A percentile compares a stretch with the other conserved stretches of the same genome.
phyloP scores from a whole-genome alignment of 2,797 vertebrate species.

The Falco peregrinus region DNA sequence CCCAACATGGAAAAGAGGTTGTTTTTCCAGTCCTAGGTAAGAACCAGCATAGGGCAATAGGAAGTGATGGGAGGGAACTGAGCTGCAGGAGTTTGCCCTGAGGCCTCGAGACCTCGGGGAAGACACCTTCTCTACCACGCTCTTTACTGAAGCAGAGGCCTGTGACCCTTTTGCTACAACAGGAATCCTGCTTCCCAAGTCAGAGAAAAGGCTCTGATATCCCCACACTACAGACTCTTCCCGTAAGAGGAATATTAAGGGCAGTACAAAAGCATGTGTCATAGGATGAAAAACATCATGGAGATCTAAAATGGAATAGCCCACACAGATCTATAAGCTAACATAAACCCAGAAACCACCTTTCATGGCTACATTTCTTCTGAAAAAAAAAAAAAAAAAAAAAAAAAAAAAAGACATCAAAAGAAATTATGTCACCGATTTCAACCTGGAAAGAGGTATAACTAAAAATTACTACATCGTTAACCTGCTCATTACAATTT shows the following conservation, averaged over 20 bases:
- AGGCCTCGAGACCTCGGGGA: background rate
- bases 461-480: background rate
- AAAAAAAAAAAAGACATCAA: background rate
- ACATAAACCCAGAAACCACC: background rate
- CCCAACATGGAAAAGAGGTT: background rate
- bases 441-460: background rate
- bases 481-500: background rate
- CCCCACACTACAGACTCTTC: background rate
- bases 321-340: background rate
- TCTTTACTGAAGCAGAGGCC: background rate
- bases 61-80: background rate
- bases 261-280: background rate
- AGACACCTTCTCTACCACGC: background rate
- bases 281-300: background rate
- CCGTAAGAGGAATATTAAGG: background rate
- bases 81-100: background rate
- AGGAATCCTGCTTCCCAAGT: background rate
- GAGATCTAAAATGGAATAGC: background rate
- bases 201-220: background rate
- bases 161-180: background rate
- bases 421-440: background rate
- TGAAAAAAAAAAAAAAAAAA: background rate
- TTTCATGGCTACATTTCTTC: background rate
- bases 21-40: background rate
- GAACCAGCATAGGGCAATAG: fast-evolving